These are phyloP conservation scores for Crypturellus undulatus DNA, from an alignment of 2,113 vertebrate genomes.

Conservation along the genomic window DNA sequence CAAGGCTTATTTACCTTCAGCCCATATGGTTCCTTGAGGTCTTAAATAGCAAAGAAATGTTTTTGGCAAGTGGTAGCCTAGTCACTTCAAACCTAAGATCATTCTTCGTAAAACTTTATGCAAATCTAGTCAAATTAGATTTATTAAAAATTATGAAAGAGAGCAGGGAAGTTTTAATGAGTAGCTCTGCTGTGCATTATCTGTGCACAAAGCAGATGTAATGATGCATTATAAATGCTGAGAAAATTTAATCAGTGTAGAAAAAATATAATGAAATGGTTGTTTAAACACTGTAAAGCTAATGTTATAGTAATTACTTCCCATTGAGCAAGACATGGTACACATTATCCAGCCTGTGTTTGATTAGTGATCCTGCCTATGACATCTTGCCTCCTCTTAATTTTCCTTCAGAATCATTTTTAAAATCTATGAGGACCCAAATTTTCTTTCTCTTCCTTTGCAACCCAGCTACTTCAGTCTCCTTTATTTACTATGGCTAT, in stretches of 20 bases:
- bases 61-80: constrained; percentile 31
- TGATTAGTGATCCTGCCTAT: constrained; percentile 74
- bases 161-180: constrained; percentile 74
- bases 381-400: constrained; percentile 72
- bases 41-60: background rate
- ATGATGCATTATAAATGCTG: constrained; percentile 81
- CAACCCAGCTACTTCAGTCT: background rate
- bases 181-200: constrained; percentile 69
- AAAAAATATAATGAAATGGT: constrained; percentile 84
- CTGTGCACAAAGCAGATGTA: constrained; percentile 81
- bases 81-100: constrained; percentile 48
- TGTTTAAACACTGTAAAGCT: constrained; percentile 84
- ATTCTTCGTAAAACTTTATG: constrained; percentile 66
- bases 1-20: background rate
- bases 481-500: background rate
- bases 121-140: constrained; percentile 75
- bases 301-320: constrained; percentile 82
- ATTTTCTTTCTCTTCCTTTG: background rate
- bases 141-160: constrained; percentile 77
- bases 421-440: constrained; percentile 7
- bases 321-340: constrained; percentile 69
- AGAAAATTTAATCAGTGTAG: constrained; percentile 81
- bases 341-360: constrained; percentile 71
- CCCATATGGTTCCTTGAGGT: background rate
- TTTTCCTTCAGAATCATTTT: constrained; percentile 59